Evolutionary conservation across 1,140 invertebrate genomes (phyloP).

Genomic region (Meloidogyne chitwoodi): DNA sequence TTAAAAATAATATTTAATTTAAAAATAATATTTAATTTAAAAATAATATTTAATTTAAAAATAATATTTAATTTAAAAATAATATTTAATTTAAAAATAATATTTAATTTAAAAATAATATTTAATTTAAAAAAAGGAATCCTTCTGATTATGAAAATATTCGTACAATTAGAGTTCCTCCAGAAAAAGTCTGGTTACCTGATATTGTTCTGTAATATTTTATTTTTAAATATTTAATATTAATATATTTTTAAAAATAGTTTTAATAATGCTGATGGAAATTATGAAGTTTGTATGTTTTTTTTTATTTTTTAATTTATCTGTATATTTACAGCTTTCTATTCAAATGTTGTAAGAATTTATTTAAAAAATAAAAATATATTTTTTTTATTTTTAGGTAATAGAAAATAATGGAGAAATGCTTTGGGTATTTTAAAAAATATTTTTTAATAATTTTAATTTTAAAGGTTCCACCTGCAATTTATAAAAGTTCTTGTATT

Average conservation of each 20-base stretch:
- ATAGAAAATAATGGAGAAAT: slow-evolving; percentile 83
- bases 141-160: slow-evolving; percentile 94
- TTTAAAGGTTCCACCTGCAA: slow-evolving; percentile 77
- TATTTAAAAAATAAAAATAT: not conserved
- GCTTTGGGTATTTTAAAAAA: slow-evolving; percentile 39
- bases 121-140: slow-evolving; percentile 77
- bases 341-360: slow-evolving; percentile 75
- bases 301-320: not conserved
- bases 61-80: slow-evolving; percentile 62
- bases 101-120: not conserved
- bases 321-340: slow-evolving; percentile 68
- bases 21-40: slow-evolving; percentile 46
- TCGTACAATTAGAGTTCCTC: slow-evolving; percentile 82
- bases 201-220: slow-evolving; percentile 96
- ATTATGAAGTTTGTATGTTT: slow-evolving; percentile 79
- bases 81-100: not conserved
- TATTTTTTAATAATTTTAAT: not conserved
- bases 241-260: slow-evolving; percentile 36
- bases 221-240: not conserved
- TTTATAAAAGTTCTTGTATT: slow-evolving; percentile 80
- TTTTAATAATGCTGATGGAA: slow-evolving; percentile 78
- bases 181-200: slow-evolving; percentile 88
- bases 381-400: slow-evolving; percentile 66
- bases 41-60: slow-evolving; percentile 60
- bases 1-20: slow-evolving; percentile 62